These are phyloP conservation scores for Lepisosteus osseus DNA, from an alignment of 2,113 vertebrate genomes.

Conservation along the genomic window DNA sequence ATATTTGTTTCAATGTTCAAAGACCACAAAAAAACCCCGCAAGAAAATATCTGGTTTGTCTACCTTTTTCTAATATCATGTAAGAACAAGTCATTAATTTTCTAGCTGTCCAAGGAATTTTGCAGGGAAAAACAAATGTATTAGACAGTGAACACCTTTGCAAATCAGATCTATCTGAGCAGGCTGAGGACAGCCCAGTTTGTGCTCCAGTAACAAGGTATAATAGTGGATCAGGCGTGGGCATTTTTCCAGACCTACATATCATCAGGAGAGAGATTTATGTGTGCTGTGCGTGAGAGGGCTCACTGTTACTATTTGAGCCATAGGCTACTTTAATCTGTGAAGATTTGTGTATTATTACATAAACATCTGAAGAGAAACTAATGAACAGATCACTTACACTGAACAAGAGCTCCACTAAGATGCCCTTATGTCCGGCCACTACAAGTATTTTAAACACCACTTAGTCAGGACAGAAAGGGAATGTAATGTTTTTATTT, in stretches of 20 bases:
- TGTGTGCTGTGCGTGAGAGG: constrained; percentile 14
- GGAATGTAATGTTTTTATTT: no score
- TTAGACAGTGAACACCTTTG: not conserved
- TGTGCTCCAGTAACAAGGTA: not conserved
- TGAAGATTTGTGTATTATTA: not conserved
- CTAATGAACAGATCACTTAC: no score
- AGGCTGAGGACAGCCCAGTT: not conserved
- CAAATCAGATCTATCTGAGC: not conserved
- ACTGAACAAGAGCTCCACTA: no score
- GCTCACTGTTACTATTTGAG: not conserved
- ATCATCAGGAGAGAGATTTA: constrained; percentile 10
- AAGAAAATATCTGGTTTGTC: constrained; percentile 4
- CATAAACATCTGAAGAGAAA: constrained; percentile 1
- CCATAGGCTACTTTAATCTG: not conserved
- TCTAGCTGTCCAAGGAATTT: not conserved
- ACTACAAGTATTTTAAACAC: no score
- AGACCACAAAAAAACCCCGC: not conserved
- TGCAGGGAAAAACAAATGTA: not conserved
- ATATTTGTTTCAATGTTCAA: not conserved
- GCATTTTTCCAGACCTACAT: not conserved
- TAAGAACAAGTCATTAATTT: constrained; percentile 6
- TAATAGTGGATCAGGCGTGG: not conserved
- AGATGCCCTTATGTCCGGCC: no score
- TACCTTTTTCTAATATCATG: not conserved
- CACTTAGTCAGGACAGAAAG: no score